Conservation (phyloP, 2,113 vertebrate species). For the Pseudonaja textilis region DNA sequence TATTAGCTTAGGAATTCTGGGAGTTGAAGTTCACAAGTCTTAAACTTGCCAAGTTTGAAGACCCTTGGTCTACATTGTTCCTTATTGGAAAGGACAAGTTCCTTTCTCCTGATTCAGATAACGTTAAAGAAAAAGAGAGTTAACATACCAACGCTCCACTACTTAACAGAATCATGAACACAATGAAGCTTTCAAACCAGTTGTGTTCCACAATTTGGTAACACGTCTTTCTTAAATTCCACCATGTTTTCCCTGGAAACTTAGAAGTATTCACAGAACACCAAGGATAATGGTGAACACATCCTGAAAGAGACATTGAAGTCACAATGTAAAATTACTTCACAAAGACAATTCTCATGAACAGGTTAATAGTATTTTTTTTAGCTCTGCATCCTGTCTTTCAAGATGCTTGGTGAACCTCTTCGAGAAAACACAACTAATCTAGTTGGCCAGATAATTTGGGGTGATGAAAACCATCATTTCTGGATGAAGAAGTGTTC, state of each 20-base stretch:
- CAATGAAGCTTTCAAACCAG: conserved; percentile 97
- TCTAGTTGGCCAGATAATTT: background rate
- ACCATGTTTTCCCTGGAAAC: conserved; percentile 75
- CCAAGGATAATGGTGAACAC: conserved; percentile 69
- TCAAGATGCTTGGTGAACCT: no score
- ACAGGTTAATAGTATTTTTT: background rate
- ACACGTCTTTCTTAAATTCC: conserved; percentile 88
- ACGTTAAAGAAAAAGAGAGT: background rate
- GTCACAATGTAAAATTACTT: background rate
- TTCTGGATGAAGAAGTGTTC: background rate
- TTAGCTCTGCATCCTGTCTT: background rate
- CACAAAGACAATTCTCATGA: rapidly evolving
- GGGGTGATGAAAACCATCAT: background rate
- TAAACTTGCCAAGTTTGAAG: background rate
- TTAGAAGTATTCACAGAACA: conserved; percentile 63
- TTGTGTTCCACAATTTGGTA: conserved; percentile 92
- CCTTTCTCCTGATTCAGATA: background rate
- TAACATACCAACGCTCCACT: conserved; percentile 87
- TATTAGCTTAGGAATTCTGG: no score
- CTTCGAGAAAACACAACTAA: background rate
- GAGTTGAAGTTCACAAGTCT: background rate
- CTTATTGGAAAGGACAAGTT: background rate
- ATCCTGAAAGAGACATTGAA: conserved; percentile 69
- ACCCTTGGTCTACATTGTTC: background rate
- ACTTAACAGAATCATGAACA: conserved; percentile 98